These are phyloP conservation scores for Pissodes strobi DNA, from an alignment of 1,140 invertebrate species.

Conservation along the genomic window DNA sequence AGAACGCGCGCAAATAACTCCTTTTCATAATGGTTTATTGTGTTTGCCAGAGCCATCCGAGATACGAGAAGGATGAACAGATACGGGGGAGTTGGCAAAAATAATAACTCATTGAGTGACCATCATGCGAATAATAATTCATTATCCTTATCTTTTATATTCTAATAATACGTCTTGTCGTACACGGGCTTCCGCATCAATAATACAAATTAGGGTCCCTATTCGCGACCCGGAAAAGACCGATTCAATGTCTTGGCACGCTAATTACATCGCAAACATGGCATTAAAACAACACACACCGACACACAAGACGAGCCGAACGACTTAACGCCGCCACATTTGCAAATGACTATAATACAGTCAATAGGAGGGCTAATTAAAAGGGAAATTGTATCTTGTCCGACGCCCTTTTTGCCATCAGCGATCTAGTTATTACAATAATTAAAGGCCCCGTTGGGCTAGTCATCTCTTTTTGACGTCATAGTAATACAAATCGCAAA, in stretches of 20 bases:
- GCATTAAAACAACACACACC: constrained; percentile 18
- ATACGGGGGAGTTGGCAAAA: no score
- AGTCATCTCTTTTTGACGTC: background rate
- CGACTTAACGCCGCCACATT: constrained; percentile 12
- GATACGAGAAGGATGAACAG: no score
- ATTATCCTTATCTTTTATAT: no score
- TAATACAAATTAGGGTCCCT: constrained; percentile 9
- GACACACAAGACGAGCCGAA: constrained; percentile 16
- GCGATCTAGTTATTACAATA: background rate
- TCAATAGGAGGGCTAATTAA: constrained; percentile 24
- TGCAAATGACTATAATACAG: background rate
- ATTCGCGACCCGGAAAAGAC: background rate
- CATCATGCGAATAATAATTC: no score
- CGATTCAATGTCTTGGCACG: constrained; percentile 17
- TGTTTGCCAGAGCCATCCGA: no score
- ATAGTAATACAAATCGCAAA: background rate
- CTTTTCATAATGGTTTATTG: constrained; percentile 12
- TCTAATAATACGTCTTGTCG: no score
- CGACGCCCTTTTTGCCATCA: constrained; percentile 18
- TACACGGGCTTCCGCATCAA: no score
- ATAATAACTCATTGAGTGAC: no score
- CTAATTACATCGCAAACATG: constrained; percentile 27
- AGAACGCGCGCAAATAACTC: background rate
- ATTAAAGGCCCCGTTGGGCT: constrained; percentile 10
- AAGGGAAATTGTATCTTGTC: constrained; percentile 20